Evolutionary conservation across 2,888 invertebrate genomes (phyloP), one percentile per base, ranked within the genome.

Genomic region (Ceriagrion tenellum): DNA sequence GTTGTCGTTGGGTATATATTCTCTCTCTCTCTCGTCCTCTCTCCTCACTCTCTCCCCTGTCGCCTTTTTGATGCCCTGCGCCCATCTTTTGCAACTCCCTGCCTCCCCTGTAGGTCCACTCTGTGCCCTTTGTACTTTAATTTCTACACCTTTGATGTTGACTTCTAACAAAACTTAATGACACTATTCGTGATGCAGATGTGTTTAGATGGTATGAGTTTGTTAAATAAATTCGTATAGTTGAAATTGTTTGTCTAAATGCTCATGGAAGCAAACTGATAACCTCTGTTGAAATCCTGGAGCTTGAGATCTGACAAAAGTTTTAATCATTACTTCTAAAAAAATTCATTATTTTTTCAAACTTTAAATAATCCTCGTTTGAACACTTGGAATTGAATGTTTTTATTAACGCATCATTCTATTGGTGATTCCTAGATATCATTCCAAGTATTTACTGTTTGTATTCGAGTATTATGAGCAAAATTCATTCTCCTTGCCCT

Each of bases 201-300:
- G 93, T 93, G 93, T 93, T 81, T 93, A 93, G 93, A 93, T 93
- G 93, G 69, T 93, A 93, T 74, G 69, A 93, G 93, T 93, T 93
- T 93, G 93, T 93, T 93, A 74, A 93, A 93, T 93, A 93, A 93
- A 93, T 93, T 93, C 93, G n/a, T 93, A 93, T 93, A 93, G 93
- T 93, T 93, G 93, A 93, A 93, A 93, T 35, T 93, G 91, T 91
- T 93, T 93, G 93, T 93, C 93, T 93, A 74, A 74, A 74, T 69
- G 69, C 93, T 26, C 69, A 74, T 40, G 40, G 93, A 93, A 93
- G 26, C 81, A 81, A 93, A 93, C 69, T 40, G 35, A 93, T 63
- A 74, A 47, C 93, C 93, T 93, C 69, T 47, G 69, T 93, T 93
- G 35, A 69, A 93, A 47, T 93, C 47, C 47, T 93, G 69, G 69